Evolutionary conservation across 2,888 invertebrate species (phyloP).

Genomic region (Diachrysia chrysitis): DNA sequence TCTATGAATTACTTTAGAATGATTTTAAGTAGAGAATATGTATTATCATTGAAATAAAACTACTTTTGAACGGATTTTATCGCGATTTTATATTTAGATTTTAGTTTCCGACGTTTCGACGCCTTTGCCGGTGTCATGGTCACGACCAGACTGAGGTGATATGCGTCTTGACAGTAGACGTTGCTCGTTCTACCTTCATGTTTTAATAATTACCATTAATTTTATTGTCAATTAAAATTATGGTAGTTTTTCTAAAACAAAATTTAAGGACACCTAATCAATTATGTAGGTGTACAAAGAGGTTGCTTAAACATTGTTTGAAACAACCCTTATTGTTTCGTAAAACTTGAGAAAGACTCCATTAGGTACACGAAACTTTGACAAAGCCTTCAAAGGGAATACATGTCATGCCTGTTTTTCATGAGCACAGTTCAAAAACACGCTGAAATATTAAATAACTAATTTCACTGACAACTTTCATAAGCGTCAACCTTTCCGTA

Average conservation of each 20-base stretch:
- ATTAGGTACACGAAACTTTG: constrained; percentile 37
- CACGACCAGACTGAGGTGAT: too few species aligned
- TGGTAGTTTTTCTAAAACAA: constrained; percentile 11
- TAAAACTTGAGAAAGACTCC: constrained; percentile 32
- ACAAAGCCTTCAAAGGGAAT: constrained; percentile 45
- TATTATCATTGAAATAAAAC: too few species aligned
- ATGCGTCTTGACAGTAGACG: too few species aligned
- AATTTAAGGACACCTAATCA: neutral
- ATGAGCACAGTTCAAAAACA: constrained; percentile 31
- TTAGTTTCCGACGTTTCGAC: too few species aligned
- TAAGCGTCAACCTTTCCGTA: constrained; percentile 38
- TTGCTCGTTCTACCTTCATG: too few species aligned
- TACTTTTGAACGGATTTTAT: too few species aligned
- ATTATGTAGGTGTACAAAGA: constrained; percentile 20
- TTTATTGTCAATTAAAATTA: neutral
- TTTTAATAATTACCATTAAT: too few species aligned
- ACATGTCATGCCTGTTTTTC: constrained; percentile 36
- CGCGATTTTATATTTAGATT: too few species aligned
- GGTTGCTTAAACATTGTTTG: constrained; percentile 28
- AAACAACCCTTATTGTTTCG: constrained; percentile 32
- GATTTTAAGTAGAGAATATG: too few species aligned
- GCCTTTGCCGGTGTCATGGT: too few species aligned
- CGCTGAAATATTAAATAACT: constrained; percentile 52
- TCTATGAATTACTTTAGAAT: neutral
- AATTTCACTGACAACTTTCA: constrained; percentile 46